Base-by-base conservation (phyloP, 2,888 invertebrate species). In the Drosophila recens region DNA sequence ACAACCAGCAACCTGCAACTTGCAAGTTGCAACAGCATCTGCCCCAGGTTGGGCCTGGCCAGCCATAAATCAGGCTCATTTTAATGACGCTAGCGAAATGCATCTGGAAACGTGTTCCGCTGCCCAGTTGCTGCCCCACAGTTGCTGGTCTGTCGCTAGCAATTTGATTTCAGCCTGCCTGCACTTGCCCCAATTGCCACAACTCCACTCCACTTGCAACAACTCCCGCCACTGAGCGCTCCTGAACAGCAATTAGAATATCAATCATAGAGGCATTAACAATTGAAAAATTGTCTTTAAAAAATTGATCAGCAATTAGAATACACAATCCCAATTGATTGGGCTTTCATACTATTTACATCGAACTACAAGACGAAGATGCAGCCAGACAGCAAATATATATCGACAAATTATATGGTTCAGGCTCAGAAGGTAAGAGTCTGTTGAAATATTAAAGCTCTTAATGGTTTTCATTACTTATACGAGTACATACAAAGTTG, bases 11-110 rank as follows among this genome's bases (percentile, higher is more conserved):
- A 23, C 17, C 17, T 0, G 10, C 23, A 23, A 23, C 23, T 8
- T 27, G 6, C 27, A 43, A 11, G 10, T 20, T 1, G 42, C 63
- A 51, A 11, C 51, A 45, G 54, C 79, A 62, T 36, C 65, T 49
- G 74, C 75, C 70, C 17, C 64, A 43, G 66, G 68, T 67, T 82
- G 67, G 64, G 67, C 56, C 78, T 48, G 66, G 67, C 61, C 78
- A 78, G 70, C 71, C 78, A 86, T 86, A 86, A 86, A 86, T 89
- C 90, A 86, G 88, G 88, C 88, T 85, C 90, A 87, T 89, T 86
- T 86, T 86, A 86, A 86, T 88, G 86, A 86, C 77, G 86, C 86
- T 59, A 80, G 78, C 78, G 78, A 85, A 86, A 85, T 88, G 88
- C 80, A 79, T 77, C 72, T 86, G 69, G 62, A 89, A 89, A 86